Evolutionary conservation across 2,888 invertebrate species (phyloP).

Genomic region (Aphodius granarius): DNA sequence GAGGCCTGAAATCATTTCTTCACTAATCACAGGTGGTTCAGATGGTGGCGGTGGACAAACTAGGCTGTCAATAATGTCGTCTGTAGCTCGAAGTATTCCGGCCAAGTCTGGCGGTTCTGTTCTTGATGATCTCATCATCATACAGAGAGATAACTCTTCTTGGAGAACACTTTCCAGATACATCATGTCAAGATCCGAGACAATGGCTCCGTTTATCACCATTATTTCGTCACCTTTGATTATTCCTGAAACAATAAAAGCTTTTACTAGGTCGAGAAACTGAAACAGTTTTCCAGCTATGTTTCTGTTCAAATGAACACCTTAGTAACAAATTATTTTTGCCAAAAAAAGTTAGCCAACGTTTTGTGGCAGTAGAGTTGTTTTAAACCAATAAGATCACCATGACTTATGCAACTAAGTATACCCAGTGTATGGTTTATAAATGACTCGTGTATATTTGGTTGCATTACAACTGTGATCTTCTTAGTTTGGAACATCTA

Average conservation of each 20-base stretch:
- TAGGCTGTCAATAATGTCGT: slow-evolving; percentile 92
- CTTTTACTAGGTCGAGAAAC: too few species aligned
- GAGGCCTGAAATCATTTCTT: slow-evolving; percentile 94
- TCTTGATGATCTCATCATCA: slow-evolving; percentile 94
- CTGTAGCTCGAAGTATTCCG: slow-evolving; percentile 77
- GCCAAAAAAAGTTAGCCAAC: too few species aligned
- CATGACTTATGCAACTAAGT: too few species aligned
- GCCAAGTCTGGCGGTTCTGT: slow-evolving; percentile 78
- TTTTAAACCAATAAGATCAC: too few species aligned
- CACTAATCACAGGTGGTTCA: slow-evolving; percentile 90
- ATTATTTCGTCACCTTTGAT: slow-evolving; percentile 98
- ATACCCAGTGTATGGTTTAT: too few species aligned
- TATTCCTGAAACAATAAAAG: slow-evolving; percentile 70
- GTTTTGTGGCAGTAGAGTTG: too few species aligned
- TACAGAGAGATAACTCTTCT: slow-evolving; percentile 90
- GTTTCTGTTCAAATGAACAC: too few species aligned
- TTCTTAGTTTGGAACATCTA: too few species aligned
- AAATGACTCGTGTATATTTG: too few species aligned
- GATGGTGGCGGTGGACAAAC: slow-evolving; percentile 96
- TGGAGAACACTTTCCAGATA: slow-evolving; percentile 95
- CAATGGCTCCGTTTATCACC: slow-evolving; percentile 98
- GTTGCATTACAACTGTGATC: too few species aligned
- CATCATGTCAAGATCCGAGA: slow-evolving; percentile 99
- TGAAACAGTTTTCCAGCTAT: too few species aligned
- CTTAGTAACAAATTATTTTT: too few species aligned